Evolutionary conservation across 2,113 vertebrate species (phyloP), one percentile per base, ranked within the genome.

Genomic region (Bambusicola thoracicus): DNA sequence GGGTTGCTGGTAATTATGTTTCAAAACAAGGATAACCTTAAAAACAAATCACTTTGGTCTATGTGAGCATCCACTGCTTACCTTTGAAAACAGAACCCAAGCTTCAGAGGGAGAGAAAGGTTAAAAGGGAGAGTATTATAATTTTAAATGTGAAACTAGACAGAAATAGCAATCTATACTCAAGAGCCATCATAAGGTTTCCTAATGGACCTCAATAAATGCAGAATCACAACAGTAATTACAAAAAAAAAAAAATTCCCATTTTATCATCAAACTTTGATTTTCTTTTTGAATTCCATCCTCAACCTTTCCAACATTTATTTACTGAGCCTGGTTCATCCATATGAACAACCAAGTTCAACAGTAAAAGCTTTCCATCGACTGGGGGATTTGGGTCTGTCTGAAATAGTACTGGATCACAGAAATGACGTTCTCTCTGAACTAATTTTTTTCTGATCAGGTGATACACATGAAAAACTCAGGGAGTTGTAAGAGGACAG

Each of bases 101-200:
- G 82, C 29, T 53, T 83, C 36, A 73, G 78, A 41, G 67, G 69
- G 82, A 89, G 9, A 89, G 34, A 78, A 74, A 78, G 46, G 73
- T 72, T 78, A 92, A 89, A 80, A 59, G 34, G 25, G 70, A 86
- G 79, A 82, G 13, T 38, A 79, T 81, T 79, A 12, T 48, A 61
- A 75, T 85, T 73, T 89, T 80, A 95, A 86, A 93, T 44, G 6
- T 68, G 56, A 72, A 90, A 67, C 46, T 51, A 74, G 66, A 51
- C 19, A 80, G 17, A 34, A 89, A 90, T 30, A 92, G 15, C 21
- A 59, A 78, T 78, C 32, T 87, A 34, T 55, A 80, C 38, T 68
- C 17, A 67, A 38, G 30, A 78, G 29, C 22, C 43, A 89, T 20
- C 41, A 25, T 46, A 74, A 86, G 17, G 8, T 84, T 88, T 78